A percentile compares a stretch with the other conserved stretches of the same genome.
These are phyloP conservation scores for Plemyria rubiginata DNA, from an alignment of 2,888 invertebrate species.

Conservation along the genomic window DNA sequence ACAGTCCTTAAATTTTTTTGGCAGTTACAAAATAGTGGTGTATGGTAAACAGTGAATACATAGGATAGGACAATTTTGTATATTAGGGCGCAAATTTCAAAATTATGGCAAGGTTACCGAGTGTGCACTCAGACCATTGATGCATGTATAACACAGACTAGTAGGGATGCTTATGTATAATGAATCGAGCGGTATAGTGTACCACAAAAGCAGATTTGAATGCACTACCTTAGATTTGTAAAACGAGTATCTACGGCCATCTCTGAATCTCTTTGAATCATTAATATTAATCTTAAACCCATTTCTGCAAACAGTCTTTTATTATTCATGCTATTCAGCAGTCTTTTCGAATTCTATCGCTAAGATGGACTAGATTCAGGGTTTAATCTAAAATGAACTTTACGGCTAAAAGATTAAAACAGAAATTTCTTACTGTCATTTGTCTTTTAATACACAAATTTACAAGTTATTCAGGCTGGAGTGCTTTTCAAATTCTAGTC, in stretches of 20 bases:
- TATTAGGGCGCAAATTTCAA: too few relatives aligned
- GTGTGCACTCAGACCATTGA: too few relatives aligned
- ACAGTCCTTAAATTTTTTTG: too few relatives aligned
- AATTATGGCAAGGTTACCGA: too few relatives aligned
- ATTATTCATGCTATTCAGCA: constrained; percentile 35
- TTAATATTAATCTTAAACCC: constrained; percentile 30
- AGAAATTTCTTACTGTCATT: constrained; percentile 7
- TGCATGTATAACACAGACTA: too few relatives aligned
- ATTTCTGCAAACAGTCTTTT: constrained; percentile 31
- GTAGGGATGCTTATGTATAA: too few relatives aligned
- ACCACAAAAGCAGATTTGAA: neutral
- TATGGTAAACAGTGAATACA: too few relatives aligned
- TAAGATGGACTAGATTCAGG: constrained; percentile 28
- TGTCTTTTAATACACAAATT: constrained; percentile 19
- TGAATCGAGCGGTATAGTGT: neutral
- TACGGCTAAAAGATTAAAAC: constrained; percentile 17
- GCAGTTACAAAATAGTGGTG: too few relatives aligned
- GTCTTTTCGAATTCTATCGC: constrained; percentile 28
- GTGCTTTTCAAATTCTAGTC: constrained; percentile 26
- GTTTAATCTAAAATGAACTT: constrained; percentile 21
- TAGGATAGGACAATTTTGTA: too few relatives aligned
- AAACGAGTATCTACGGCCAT: constrained; percentile 3
- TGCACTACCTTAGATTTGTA: neutral
- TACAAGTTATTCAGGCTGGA: constrained; percentile 25
- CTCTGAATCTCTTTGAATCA: constrained; percentile 21